These are phyloP conservation scores for Choristoneura rosaceana DNA, from an alignment of 2,888 invertebrate species.

Conservation along the genomic window DNA sequence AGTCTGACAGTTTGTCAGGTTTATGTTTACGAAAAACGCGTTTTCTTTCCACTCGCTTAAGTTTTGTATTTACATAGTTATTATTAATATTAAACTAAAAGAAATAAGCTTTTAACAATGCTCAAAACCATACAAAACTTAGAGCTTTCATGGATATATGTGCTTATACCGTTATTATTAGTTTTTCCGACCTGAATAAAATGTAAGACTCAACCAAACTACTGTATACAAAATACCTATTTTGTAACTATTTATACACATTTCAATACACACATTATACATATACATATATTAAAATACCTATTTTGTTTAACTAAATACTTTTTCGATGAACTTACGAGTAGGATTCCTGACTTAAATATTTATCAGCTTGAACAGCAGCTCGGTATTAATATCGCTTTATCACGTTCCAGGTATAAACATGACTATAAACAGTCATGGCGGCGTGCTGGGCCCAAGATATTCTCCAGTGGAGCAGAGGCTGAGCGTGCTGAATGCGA, in stretches of 20 bases:
- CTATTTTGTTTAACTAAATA: neutral
- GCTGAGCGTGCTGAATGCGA: slow-evolving; percentile 72
- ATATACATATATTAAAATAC: no score
- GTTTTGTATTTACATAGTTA: no score
- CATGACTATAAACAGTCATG: slow-evolving; percentile 86
- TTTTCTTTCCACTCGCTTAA: no score
- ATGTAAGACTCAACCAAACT: slow-evolving; percentile 10
- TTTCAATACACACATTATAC: no score
- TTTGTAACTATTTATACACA: no score
- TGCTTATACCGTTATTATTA: neutral
- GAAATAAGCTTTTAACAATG: neutral
- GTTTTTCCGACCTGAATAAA: slow-evolving; percentile 26
- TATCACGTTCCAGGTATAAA: slow-evolving; percentile 80
- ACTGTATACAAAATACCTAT: neutral
- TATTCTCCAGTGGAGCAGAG: slow-evolving; percentile 79
- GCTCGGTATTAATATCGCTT: neutral
- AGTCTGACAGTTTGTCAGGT: no score
- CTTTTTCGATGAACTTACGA: neutral
- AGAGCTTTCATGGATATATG: neutral
- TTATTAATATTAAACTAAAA: no score
- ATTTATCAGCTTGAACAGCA: neutral
- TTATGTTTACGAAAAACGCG: no score
- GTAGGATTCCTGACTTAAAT: neutral
- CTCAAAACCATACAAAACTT: neutral
- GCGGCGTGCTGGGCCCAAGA: slow-evolving; percentile 67